Evolutionary conservation across 2,113 vertebrate species (phyloP), one percentile per base, ranked within the genome.

Genomic region (Clarias batrachus): DNA sequence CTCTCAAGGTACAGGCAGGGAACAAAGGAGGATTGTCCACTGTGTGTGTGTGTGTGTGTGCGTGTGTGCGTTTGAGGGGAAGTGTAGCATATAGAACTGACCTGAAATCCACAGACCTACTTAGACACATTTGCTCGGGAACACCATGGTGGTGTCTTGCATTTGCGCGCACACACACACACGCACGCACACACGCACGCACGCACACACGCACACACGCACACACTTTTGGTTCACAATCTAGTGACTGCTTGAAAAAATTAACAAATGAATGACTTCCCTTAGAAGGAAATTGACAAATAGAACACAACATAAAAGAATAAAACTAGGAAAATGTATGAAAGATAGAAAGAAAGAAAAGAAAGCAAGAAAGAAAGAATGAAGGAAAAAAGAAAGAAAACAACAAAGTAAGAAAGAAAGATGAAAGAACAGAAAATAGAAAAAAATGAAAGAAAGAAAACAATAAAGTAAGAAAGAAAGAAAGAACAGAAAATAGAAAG

Each of bases 21-120:
- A 95, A 95, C 94, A 95, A 94, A 94, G 93, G 92, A 82, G 87
- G 92, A 95, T 94, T 95, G 94, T 95, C 90, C 84, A 81, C 87
- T 86, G 25, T 81, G 52, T 88, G 89, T 86, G 84, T 83, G 81
- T 56, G 84, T 86, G 80, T 60, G 82, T 88, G 89, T 82, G 78
- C 87, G 85, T 86, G 85, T 60, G 78, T 71, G 48, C 8, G 48
- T 48, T 48, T 48, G 84, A 66, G 59, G 16, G 12, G 60, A 33
- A 37, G 41, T 68, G 74, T 37, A 54, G 33, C 60, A 48, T 85
- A 79, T 86, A 86, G 54, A 85, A 33, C 85, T 79, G 81, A 81
- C 80, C 76, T 86, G 66, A 79, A 84, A 87, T 86, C 82, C 82
- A 88, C 74, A 56, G 77, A 83, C 87, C 83, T 80, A 81, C 89